A percentile compares a stretch with the other conserved stretches of the same genome.
phyloP scores from a whole-genome alignment of 2,113 vertebrate genomes.

The Corythornis vintsioides region DNA sequence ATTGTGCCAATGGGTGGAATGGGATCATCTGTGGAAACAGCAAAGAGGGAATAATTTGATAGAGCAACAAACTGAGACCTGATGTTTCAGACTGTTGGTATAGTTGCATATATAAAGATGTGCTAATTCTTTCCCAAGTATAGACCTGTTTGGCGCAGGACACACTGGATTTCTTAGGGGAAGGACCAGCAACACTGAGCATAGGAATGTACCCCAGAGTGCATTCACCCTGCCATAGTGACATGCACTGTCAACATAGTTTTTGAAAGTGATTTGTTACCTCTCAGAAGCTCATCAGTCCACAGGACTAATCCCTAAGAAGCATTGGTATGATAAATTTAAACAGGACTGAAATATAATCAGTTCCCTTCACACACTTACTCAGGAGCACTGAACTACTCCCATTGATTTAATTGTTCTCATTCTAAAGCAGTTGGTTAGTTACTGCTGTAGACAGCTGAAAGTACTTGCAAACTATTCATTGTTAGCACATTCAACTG shows the following conservation, averaged over 20 bases:
- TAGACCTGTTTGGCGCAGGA: neutral
- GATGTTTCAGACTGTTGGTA: neutral
- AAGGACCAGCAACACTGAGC: neutral
- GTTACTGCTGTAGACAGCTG: neutral
- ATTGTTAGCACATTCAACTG: neutral
- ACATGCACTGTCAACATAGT: neutral
- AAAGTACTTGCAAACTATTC: neutral
- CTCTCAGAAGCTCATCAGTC: neutral
- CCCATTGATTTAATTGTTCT: neutral
- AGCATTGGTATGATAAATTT: neutral
- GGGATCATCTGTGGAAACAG: neutral
- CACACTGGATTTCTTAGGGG: neutral
- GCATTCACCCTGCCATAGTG: accelerated
- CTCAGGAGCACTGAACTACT: neutral
- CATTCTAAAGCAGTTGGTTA: neutral
- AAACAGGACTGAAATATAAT: neutral
- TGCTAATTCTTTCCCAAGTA: neutral
- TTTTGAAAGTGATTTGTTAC: neutral
- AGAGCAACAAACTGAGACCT: neutral
- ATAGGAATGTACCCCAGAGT: too few species aligned
- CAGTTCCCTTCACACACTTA: neutral
- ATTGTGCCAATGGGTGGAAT: neutral
- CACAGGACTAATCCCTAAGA: neutral
- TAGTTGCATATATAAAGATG: neutral
- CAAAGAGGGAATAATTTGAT: neutral